These are phyloP conservation scores for Lycaon pictus DNA, from an alignment of 2,113 vertebrate species.

Conservation along the genomic window DNA sequence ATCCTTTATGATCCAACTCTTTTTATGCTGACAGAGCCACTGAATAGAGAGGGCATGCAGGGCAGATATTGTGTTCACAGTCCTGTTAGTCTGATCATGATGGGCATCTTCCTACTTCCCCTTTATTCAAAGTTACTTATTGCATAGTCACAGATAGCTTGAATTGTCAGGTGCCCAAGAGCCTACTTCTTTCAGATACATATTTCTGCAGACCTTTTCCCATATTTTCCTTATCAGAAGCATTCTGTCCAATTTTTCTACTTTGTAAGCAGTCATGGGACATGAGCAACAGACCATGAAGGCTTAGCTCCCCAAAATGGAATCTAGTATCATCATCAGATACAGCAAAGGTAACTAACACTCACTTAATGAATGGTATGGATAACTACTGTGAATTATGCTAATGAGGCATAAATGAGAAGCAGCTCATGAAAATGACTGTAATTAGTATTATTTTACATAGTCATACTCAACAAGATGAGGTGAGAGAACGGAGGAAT, in stretches of 20 bases:
- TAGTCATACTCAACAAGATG: neutral
- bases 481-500: constrained; percentile 50
- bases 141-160: neutral
- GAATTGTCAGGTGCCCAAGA: neutral
- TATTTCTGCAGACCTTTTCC: neutral
- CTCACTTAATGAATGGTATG: neutral
- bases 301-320: constrained; percentile 20
- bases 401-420: constrained; percentile 50
- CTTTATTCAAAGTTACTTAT: neutral
- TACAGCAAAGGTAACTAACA: neutral
- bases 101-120: neutral
- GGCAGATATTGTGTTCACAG: accelerated
- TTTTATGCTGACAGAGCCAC: neutral
- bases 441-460: constrained; percentile 53
- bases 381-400: neutral
- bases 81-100: neutral
- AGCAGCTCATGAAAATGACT: constrained; percentile 21
- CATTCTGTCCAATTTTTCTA: constrained; percentile 10
- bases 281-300: constrained; percentile 1
- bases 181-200: neutral
- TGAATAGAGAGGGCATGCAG: neutral
- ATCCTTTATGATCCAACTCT: neutral
- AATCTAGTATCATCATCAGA: neutral
- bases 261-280: neutral
- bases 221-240: neutral